These are phyloP conservation scores for Melangyna quadrimaculata DNA, from an alignment of 2,888 invertebrate genomes.

Conservation along the genomic window DNA sequence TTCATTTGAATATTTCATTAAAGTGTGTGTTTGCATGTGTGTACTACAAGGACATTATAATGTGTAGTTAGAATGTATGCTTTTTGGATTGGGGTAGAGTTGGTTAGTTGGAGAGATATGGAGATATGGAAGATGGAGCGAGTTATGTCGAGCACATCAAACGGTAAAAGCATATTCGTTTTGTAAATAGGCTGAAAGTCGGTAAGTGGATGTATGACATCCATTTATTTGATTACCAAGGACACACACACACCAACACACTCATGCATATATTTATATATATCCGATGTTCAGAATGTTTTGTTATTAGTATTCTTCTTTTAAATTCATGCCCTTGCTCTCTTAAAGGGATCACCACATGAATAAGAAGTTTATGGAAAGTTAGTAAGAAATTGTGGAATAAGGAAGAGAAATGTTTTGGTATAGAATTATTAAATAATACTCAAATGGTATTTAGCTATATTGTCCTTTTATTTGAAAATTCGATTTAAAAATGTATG, in stretches of 20 bases:
- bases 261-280: background rate
- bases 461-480: background rate
- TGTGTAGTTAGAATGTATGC: background rate
- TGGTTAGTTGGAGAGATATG: background rate
- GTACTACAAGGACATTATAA: conserved; percentile 18
- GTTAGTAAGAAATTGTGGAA: background rate
- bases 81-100: background rate
- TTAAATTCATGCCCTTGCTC: background rate
- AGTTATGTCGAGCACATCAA: conserved; percentile 57
- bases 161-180: conserved; percentile 67
- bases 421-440: background rate
- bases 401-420: background rate
- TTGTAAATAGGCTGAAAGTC: conserved; percentile 66
- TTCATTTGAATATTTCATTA: conserved; percentile 70
- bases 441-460: background rate
- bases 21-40: conserved; percentile 13
- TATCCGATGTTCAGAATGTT: conserved; percentile 13
- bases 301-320: background rate
- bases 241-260: background rate
- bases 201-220: conserved; percentile 70
- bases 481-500: background rate
- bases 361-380: background rate
- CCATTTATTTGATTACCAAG: conserved; percentile 66
- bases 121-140: background rate
- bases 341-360: background rate